These are phyloP conservation scores for Propithecus deckenii DNA, from an alignment of 2,797 vertebrate genomes.

Conservation along the genomic window DNA sequence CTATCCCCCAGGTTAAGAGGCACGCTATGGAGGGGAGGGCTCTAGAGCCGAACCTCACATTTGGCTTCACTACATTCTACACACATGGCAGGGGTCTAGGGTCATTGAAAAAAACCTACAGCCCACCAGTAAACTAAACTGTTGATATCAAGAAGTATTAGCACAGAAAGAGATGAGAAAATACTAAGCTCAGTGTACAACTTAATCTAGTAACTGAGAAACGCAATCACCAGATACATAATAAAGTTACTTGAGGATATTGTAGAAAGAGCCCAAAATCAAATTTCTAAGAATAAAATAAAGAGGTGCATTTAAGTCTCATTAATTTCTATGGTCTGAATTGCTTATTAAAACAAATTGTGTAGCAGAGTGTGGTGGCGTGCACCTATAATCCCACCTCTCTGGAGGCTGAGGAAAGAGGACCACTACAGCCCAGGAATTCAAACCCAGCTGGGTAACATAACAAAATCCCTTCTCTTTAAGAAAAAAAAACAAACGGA, in stretches of 20 bases:
- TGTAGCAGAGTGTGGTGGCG: no score
- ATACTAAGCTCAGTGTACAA: neutral
- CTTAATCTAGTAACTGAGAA: neutral
- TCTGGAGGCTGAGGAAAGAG: no score
- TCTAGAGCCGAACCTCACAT: slow-evolving; percentile 9
- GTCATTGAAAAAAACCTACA: neutral
- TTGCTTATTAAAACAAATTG: neutral
- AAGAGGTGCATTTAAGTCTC: neutral
- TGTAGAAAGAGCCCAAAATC: neutral
- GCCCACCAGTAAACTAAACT: neutral
- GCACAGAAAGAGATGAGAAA: neutral
- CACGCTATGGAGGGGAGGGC: neutral
- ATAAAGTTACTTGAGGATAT: neutral
- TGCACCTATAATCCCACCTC: no score
- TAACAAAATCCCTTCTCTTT: no score
- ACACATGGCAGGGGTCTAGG: neutral
- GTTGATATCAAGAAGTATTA: neutral
- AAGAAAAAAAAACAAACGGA: no score
- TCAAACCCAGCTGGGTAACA: no score
- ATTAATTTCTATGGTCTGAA: neutral
- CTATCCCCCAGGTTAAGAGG: neutral
- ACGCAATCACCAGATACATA: neutral
- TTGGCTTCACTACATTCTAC: neutral
- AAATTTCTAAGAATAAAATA: slow-evolving; percentile 10
- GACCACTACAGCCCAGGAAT: no score